Base-by-base conservation (phyloP, 2,113 vertebrate genomes). In the Casuarius casuarius region DNA sequence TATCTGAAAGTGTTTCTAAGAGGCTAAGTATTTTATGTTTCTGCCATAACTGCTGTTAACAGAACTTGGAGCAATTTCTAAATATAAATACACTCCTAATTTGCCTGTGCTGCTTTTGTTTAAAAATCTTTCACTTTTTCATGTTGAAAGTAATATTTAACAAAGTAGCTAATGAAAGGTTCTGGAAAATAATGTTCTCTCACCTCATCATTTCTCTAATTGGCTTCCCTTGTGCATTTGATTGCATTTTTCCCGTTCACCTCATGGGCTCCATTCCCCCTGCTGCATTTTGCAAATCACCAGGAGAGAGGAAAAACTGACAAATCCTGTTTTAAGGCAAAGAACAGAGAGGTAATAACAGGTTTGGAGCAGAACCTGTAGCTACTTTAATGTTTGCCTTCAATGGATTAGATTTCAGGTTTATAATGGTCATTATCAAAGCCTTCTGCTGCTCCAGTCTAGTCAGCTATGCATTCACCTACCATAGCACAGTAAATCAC, bases 401-500 rank as follows among this genome's bases (percentile, higher is more conserved):
- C 40, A 62, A 44, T 33, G 38, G 68, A 20, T 61, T 75, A 56
- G 17, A 56, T 52, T 40, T 52, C 33, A 35, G 46, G 65, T 72
- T 73, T 59, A 40, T n/a, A 73, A 48, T 1, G 2, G 58, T 44
- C 11, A 46, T 46, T 58, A 46, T 26, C 51, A 56, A 29, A 75
- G 42, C 25, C 15, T 15, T 29, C 25, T 28, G 9, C 29, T 35
- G 54, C 17, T 61, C 8, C 46, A 73, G 77, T 5, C 0, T 29
- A 49, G 59, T 7, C 5, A 68, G 46, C 26, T 62, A 13, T 0
- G 1, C 38, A 56, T 25, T 49, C 2, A 0, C 51, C 31, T 2
- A 0, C 76, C 35, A 71, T 31, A 56, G 44, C 2, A 1, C 68
- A 33, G 21, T 12, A 40, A 74, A 18, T 56, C n/a, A 3, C 68